Percentiles rank a stretch among this genome's conserved stretches.
Evolutionary conservation across 2,113 vertebrate species (phyloP).

Genomic region (Colinus virginianus): DNA sequence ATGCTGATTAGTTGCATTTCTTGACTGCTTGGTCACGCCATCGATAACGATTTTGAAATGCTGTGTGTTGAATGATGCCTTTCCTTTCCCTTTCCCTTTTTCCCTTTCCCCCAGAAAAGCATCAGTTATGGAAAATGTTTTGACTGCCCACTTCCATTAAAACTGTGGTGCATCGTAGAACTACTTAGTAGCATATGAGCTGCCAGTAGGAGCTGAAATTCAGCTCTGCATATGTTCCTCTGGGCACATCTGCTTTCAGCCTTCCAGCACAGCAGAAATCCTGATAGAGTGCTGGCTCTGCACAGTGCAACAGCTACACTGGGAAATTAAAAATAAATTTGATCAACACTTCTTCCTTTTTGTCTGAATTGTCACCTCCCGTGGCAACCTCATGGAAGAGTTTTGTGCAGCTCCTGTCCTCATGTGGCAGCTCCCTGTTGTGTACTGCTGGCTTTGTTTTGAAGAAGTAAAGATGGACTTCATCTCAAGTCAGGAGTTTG

Average conservation of each 20-base stretch:
- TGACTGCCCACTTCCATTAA: not conserved
- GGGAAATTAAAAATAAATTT: not conserved
- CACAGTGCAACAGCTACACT: fast-evolving
- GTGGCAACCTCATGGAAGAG: not conserved
- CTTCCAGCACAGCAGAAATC: not conserved
- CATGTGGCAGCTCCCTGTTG: not conserved
- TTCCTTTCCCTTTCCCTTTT: too few relatives aligned
- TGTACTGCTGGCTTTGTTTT: not conserved
- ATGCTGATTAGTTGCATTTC: not conserved
- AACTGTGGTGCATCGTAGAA: fast-evolving
- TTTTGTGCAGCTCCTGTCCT: not conserved
- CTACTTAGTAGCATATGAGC: not conserved
- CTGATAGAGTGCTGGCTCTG: fast-evolving
- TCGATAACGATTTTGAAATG: not conserved
- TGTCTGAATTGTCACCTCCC: not conserved
- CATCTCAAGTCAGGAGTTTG: not conserved
- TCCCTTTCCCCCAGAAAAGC: too few relatives aligned
- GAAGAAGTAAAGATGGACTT: not conserved
- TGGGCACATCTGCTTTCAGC: not conserved
- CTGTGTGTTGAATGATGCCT: not conserved
- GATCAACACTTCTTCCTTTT: not conserved
- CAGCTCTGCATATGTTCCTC: not conserved
- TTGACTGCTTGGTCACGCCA: not conserved
- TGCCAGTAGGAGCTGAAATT: not conserved
- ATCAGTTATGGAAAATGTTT: not conserved